Conservation (phyloP, 2,797 vertebrate genomes). For the Sardinella longiceps region DNA sequence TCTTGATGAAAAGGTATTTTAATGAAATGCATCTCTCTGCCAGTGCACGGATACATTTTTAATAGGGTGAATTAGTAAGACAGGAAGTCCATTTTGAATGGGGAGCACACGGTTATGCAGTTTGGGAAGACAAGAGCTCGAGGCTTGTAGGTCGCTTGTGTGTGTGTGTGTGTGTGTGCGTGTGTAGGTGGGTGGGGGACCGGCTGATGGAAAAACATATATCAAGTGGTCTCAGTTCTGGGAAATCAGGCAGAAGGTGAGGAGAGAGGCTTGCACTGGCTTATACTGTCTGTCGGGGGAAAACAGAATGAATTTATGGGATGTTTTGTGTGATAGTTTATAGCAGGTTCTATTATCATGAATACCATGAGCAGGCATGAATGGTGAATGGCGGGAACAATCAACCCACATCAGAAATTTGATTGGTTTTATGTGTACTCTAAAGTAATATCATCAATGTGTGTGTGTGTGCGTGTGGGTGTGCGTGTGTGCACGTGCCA, state of each 20-base stretch:
- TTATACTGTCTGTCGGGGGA: background rate
- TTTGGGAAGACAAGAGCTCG: background rate
- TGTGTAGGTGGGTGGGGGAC: background rate
- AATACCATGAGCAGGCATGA: background rate
- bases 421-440: background rate
- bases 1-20: constrained; percentile 23
- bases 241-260: background rate
- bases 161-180: background rate
- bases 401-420: background rate
- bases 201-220: background rate
- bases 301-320: background rate
- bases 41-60: background rate
- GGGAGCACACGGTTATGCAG: background rate
- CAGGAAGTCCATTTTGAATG: constrained; percentile 8
- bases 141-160: background rate
- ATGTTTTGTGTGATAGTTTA: background rate
- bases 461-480: background rate
- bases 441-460: background rate
- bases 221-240: background rate
- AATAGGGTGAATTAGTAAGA: constrained; percentile 5
- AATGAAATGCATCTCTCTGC: constrained; percentile 24
- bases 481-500: background rate
- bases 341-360: background rate
- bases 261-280: background rate
- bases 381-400: background rate